Base-by-base conservation (phyloP, 37 sponge, comb jelly and placozoan genomes). In the Corticium candelabrum region DNA sequence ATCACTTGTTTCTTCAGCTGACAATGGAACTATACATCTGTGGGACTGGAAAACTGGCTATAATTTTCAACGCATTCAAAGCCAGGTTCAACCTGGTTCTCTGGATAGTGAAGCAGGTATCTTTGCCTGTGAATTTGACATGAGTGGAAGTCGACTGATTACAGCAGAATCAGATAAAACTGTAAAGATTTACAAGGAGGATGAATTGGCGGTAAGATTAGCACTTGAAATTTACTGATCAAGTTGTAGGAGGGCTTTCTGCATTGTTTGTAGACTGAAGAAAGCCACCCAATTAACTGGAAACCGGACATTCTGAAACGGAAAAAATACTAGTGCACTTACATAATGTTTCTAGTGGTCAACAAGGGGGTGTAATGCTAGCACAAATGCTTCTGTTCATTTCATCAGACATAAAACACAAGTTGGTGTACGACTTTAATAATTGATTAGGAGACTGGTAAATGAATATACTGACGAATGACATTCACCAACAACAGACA, bases 11-110 rank as follows among this genome's bases (percentile, higher is more conserved):
- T 67, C 30, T 43, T 5, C 50, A 88, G 97, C 88, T 37, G 99
- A 98, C 67, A 98, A 98, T 80, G 99, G 99, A 1, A 87, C 90
- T 35, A 68, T 98, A 37, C 82, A 86, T 76, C 92, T 98, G 87
- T 98, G 99, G 99, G 99, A 98, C 79, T 98, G 95, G 95, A 85
- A 84, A 68, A 92, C 90, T 35, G 99, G 99, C 2, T 90, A 94
- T 81, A 92, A 92, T 81, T 98, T 98, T 82, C 99, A 98, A 80
- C 84, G 92, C 74, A 71, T 90, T 7, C 95, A 94, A 69, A 85
- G 95, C 0, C 37, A 71, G 2, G 93, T 85, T 1, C 99, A 98
- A 87, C 99, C 99, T 1, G 99, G 99, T 1, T 98, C 99, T 67
- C 82, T 98, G 68, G 99, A 97, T 85, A 92, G 93, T 31, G 99